Evolutionary conservation across 2,888 invertebrate genomes (phyloP).

Genomic region (Trilocha varians): DNA sequence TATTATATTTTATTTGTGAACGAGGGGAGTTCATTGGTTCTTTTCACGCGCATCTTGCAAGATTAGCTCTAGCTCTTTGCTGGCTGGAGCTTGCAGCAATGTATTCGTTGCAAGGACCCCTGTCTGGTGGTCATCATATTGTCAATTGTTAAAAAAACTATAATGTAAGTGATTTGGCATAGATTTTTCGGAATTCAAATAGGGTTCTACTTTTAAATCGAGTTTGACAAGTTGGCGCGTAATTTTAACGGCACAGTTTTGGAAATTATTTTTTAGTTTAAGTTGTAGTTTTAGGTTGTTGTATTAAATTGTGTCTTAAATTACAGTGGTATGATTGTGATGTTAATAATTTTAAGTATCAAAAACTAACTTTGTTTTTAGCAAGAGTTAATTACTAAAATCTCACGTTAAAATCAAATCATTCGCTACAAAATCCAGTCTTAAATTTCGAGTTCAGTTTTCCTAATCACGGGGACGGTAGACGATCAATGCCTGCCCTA

Average conservation of each 20-base stretch:
- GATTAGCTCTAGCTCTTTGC: slow-evolving; percentile 13
- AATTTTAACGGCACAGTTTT: not conserved
- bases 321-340: too few species aligned
- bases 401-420: too few species aligned
- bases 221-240: not conserved
- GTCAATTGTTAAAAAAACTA: slow-evolving; percentile 12
- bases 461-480: not conserved
- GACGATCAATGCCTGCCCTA: not conserved
- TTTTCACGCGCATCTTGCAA: slow-evolving; percentile 11
- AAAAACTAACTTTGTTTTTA: too few species aligned
- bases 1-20: not conserved
- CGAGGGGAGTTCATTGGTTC: slow-evolving; percentile 2
- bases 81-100: slow-evolving; percentile 27
- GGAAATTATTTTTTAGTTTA: not conserved
- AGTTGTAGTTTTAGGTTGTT: not conserved
- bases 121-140: slow-evolving; percentile 13
- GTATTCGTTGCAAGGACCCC: slow-evolving; percentile 23
- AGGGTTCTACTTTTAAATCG: not conserved
- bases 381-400: too few species aligned
- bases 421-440: too few species aligned
- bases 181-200: slow-evolving; percentile 9
- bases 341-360: too few species aligned
- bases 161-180: slow-evolving; percentile 10
- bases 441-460: too few species aligned
- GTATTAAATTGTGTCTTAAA: too few species aligned